Evolutionary conservation across 2,113 vertebrate genomes (phyloP), one percentile per base, ranked within the genome.

Genomic region (Gambusia affinis): DNA sequence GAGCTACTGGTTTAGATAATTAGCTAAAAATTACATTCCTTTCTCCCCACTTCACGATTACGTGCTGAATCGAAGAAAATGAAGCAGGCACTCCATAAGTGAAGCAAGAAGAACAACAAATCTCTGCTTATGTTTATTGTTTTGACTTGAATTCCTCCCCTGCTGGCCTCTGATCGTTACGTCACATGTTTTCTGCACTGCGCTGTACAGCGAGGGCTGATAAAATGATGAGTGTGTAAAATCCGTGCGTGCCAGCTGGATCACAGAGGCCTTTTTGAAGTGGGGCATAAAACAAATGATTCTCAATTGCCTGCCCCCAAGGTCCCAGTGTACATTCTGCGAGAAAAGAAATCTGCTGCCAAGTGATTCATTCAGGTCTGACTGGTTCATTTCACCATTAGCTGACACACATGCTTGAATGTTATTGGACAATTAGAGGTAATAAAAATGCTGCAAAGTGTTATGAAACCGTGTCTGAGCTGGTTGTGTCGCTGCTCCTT

Each of bases 361-460:
- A 82, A 90, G 72, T 81, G 85, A 91, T 91, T 88, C 76, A 91
- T 80, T 67, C 83, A 84, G 78, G 82, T 71, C 84, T 85, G 86
- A 85, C 76, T 79, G 90, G 88, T 91, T 93, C 88, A 87, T 74
- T 87, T 91, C 83, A 77, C 87, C 84, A 84, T 90, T 85, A 78
- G 81, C 85, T 89, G 85, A 92, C 86, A 87, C 90, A 84, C 89
- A 85, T 87, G 83, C 85, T 81, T 87, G 81, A 88, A 78, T 82
- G 89, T 89, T 92, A 89, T 88, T 88, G 82, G 86, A 69, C 79
- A 92, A 88, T 92, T 92, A 91, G 85, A 87, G 80, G 73, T 86
- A 86, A 91, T 89, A 81, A 89, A 57, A 87, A 87, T 73, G 84
- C 82, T 78, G 44, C 66, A 14, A 62, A 81, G 87, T 75, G 57